These are phyloP conservation scores for Aromia moschata DNA, from an alignment of 2,888 invertebrate species.

Conservation along the genomic window DNA sequence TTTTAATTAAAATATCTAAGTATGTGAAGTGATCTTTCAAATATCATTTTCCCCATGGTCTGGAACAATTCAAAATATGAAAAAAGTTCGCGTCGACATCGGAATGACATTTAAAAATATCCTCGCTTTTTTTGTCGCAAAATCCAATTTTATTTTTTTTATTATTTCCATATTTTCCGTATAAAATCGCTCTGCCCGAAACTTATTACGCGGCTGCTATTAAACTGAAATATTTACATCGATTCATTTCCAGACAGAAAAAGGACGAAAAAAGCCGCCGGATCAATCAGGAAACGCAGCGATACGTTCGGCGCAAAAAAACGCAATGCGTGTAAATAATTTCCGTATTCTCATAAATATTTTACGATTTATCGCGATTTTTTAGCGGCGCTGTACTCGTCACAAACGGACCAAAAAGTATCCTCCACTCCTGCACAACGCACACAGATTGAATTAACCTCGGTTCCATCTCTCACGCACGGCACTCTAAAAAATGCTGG, in stretches of 20 bases:
- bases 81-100: slow-evolving; percentile 36
- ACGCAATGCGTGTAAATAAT: slow-evolving; percentile 52
- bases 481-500: slow-evolving; percentile 47
- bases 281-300: slow-evolving; percentile 52
- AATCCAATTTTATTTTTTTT: slow-evolving; percentile 47
- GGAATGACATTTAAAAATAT: slow-evolving; percentile 44
- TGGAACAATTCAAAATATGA: slow-evolving; percentile 33
- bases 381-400: slow-evolving; percentile 46
- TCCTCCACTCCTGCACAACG: slow-evolving; percentile 47
- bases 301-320: slow-evolving; percentile 47
- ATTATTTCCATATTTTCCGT: slow-evolving; percentile 46
- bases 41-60: slow-evolving; percentile 38
- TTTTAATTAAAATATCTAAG: too few species aligned
- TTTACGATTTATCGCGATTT: slow-evolving; percentile 55
- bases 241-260: slow-evolving; percentile 50
- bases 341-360: slow-evolving; percentile 52
- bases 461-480: slow-evolving; percentile 49
- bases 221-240: slow-evolving; percentile 54
- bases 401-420: slow-evolving; percentile 53
- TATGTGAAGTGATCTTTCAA: too few species aligned
- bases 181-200: slow-evolving; percentile 42
- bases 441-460: slow-evolving; percentile 56
- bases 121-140: slow-evolving; percentile 25
- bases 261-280: slow-evolving; percentile 41
- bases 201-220: slow-evolving; percentile 50